Conservation (phyloP, 1,140 invertebrate species). For the Ooceraea biroi region DNA sequence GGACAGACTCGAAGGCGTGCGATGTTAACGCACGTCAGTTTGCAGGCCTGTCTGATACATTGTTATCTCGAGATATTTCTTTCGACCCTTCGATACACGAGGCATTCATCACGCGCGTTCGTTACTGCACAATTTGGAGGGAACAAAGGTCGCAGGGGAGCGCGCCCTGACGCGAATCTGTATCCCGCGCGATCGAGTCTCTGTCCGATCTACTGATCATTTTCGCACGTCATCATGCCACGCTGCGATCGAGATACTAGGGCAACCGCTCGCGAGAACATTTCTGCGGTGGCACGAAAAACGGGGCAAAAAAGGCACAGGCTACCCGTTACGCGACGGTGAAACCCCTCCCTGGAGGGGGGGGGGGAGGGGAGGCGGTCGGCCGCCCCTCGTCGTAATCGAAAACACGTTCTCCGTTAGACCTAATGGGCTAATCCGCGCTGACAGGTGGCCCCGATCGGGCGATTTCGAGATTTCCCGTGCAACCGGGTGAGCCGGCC, state of each 20-base stretch:
- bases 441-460: conserved; percentile 42
- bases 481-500: conserved; percentile 31
- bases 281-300: neutral
- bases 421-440: conserved; percentile 49
- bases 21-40: neutral
- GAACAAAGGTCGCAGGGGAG: neutral
- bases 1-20: neutral
- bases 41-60: neutral
- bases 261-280: neutral
- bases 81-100: neutral
- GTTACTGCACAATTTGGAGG: neutral
- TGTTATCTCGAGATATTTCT: neutral
- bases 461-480: conserved; percentile 61
- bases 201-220: neutral
- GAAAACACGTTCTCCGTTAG: conserved; percentile 13
- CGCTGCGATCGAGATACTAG: neutral
- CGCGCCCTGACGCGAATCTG: neutral
- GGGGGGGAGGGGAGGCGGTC: too few species aligned
- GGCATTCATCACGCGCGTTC: neutral
- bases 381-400: neutral
- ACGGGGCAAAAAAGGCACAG: neutral
- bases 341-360: too few species aligned
- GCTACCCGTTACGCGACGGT: neutral
- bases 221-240: neutral
- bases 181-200: neutral